Base-by-base conservation (phyloP, 2,888 invertebrate species). In the Ormyrus labotus region DNA sequence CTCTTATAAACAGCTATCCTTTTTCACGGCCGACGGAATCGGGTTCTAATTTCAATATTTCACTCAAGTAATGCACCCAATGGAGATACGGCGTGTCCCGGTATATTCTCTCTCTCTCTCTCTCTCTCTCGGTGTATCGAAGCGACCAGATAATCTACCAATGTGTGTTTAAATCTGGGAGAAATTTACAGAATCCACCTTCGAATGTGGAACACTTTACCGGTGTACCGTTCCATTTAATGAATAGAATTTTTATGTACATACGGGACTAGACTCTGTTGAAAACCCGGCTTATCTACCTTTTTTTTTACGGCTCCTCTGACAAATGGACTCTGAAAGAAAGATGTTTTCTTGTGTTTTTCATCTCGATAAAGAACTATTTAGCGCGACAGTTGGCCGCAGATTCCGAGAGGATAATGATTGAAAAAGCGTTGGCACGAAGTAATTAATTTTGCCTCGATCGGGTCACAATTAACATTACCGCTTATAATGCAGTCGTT, bases 11-110 rank as follows among this genome's bases (percentile, higher is more conserved):
- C 55, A 19, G 45, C 64, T 11, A 61, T 57, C 68, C 63, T 72
- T 71, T 71, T 68, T 57, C 72, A 55, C 60, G 53, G 45, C 58
- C 55, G 71, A 80, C 65, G 71, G 65, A 72, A 50, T 72, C 76
- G 70, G 73, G 75, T 73, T 77, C 77, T 73, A 68, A 77, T 81
- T 81, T 77, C 73, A 81, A 81, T 81, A 77, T 63, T 77, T 64
- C 77, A 72, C 60, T 11, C 34, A 9, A 13, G 58, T 57, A 55
- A 68, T 55, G 73, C 51, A 48, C 48, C 72, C 34, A 34, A 61
- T 45, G 13, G 47, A 78, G 9, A 57, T 58, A 7, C 45, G 5
- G 34, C 48, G 58, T 10, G 34, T 45, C 34, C 48, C 55, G 34
- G 51, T 64, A 51, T 55, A 64, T n/a, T 10, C 51, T 6, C 51